These are phyloP conservation scores for Phengaris arion DNA, from an alignment of 2,888 invertebrate species.

Conservation along the genomic window DNA sequence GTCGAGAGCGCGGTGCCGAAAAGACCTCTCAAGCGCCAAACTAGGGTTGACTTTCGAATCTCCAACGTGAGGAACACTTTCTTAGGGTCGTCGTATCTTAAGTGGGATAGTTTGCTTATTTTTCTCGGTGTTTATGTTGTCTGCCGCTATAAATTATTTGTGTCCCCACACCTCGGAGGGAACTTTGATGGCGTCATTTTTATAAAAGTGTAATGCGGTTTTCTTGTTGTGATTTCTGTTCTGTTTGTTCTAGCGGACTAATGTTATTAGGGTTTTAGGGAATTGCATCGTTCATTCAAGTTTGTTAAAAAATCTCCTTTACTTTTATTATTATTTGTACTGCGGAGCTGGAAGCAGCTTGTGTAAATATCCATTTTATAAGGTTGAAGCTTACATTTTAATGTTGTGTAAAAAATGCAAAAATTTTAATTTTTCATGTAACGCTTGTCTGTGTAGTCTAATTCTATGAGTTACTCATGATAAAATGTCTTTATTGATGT, in stretches of 20 bases:
- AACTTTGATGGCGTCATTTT: constrained; percentile 71
- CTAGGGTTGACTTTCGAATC: constrained; percentile 60
- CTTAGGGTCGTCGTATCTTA: constrained; percentile 46
- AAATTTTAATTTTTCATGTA: no score
- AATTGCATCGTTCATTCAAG: neutral
- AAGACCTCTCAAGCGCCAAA: constrained; percentile 47
- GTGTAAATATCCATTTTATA: no score
- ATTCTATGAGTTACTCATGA: no score
- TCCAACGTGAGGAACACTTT: constrained; percentile 39
- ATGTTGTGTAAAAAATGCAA: no score
- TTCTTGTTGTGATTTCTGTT: constrained; percentile 66
- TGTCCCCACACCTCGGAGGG: constrained; percentile 70
- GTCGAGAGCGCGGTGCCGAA: constrained; percentile 45
- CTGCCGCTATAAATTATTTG: constrained; percentile 75
- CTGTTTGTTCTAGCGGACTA: constrained; percentile 30
- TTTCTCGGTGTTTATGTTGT: constrained; percentile 73
- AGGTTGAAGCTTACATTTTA: no score
- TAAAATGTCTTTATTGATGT: no score
- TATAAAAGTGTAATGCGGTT: constrained; percentile 76
- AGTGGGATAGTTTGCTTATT: constrained; percentile 77
- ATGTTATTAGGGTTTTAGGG: constrained; percentile 3
- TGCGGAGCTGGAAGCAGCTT: no score
- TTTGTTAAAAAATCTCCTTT: neutral
- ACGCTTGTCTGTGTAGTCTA: no score
- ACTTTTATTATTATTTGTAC: neutral